Evolutionary conservation across 1,140 invertebrate genomes (phyloP).

Genomic region (Drosophila pseudoobscura): DNA sequence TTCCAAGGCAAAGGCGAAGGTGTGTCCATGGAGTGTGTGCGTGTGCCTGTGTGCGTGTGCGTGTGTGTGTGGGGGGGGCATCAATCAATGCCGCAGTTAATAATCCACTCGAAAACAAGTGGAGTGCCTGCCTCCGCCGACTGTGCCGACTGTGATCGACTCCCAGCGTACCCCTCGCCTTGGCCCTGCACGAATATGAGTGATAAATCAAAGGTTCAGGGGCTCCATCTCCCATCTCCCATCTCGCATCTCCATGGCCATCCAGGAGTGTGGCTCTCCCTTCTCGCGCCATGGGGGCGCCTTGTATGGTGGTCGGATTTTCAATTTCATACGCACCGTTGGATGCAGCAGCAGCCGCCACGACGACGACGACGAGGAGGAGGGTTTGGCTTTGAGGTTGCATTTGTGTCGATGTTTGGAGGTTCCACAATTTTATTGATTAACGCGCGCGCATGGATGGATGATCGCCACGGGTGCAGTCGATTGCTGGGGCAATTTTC

Average conservation of each 20-base stretch:
- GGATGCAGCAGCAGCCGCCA: conserved; percentile 39
- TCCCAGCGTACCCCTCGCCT: conserved; percentile 5
- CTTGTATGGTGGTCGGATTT: conserved; percentile 49
- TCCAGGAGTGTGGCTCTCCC: not conserved
- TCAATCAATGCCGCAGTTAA: conserved; percentile 73
- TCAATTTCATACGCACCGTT: conserved; percentile 80
- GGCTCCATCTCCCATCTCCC: conserved; percentile 42
- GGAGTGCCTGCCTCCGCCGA: conserved; percentile 6
- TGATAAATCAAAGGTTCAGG: conserved; percentile 50
- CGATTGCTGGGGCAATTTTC: conserved; percentile 52
- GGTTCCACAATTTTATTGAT: conserved; percentile 62
- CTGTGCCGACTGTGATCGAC: conserved; percentile 38
- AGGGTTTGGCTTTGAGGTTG: conserved; percentile 5
- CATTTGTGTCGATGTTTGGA: conserved; percentile 8
- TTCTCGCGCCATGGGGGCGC: conserved; percentile 24
- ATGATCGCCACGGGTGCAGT: conserved; percentile 24
- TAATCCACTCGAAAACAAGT: conserved; percentile 34
- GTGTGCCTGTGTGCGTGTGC: conserved; percentile 39
- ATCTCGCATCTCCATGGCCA: conserved; percentile 39
- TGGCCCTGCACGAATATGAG: conserved; percentile 20
- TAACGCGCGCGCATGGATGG: conserved; percentile 57
- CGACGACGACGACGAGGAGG: no score
- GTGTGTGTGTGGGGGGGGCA: conserved; percentile 57
- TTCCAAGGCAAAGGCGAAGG: conserved; percentile 43
- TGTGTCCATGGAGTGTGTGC: conserved; percentile 39